These are phyloP conservation scores for Erebia epiphron DNA, from an alignment of 2,888 invertebrate genomes.

Conservation along the genomic window DNA sequence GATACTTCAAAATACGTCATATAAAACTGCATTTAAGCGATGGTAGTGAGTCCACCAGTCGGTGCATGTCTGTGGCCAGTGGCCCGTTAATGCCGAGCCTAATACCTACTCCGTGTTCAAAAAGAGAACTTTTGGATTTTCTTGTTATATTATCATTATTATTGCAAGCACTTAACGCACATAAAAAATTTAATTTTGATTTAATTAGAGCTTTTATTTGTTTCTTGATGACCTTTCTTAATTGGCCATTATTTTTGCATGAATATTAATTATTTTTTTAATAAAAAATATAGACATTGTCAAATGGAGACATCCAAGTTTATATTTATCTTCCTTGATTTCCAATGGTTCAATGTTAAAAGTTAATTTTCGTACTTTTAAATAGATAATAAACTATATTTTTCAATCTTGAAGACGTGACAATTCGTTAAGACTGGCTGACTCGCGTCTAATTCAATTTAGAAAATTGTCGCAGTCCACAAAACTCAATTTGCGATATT, in stretches of 20 bases:
- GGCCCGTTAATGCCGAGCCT: not conserved
- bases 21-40: too few species aligned
- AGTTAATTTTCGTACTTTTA: too few species aligned
- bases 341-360: too few species aligned
- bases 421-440: constrained; percentile 32
- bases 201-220: not conserved
- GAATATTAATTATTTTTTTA: not conserved
- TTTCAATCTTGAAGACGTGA: not conserved
- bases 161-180: not conserved
- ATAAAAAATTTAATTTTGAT: not conserved
- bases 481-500: constrained; percentile 52
- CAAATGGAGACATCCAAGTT: too few species aligned
- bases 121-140: not conserved
- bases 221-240: not conserved
- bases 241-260: not conserved
- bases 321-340: too few species aligned
- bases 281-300: too few species aligned
- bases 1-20: too few species aligned
- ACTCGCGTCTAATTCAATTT: constrained; percentile 68
- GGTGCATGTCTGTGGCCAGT: not conserved
- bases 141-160: not conserved
- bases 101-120: not conserved
- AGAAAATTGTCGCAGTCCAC: constrained; percentile 58
- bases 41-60: too few species aligned
- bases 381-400: too few species aligned